These are phyloP conservation scores for Parotocinclus haroldoi DNA, from an alignment of 2,797 vertebrate species.

Conservation along the genomic window DNA sequence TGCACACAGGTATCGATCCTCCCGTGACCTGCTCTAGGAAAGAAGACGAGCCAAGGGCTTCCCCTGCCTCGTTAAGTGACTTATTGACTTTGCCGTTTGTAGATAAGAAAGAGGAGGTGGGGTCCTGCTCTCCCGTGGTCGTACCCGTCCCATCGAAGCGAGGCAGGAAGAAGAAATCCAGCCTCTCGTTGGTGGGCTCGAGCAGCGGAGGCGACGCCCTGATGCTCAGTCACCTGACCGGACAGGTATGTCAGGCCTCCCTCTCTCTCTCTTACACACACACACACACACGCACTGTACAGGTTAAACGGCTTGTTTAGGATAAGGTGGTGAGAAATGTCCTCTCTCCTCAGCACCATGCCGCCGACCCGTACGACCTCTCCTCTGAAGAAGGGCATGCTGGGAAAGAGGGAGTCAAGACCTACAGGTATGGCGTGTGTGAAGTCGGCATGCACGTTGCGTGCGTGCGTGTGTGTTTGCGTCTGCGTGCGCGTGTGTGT, in stretches of 20 bases:
- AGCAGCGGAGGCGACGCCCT: constrained; percentile 62
- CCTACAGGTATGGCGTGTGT: constrained; percentile 79
- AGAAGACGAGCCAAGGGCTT: no score
- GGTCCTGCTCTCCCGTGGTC: constrained; percentile 64
- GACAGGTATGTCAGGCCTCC: constrained; percentile 48
- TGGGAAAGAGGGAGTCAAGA: constrained; percentile 87
- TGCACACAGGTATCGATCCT: constrained; percentile 37
- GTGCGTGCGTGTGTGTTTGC: not conserved
- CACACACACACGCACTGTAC: not conserved
- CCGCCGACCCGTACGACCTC: constrained; percentile 83
- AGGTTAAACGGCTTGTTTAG: no score
- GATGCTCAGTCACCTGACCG: constrained; percentile 71
- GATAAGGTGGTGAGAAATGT: not conserved
- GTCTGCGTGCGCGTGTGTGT: not conserved
- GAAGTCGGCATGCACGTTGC: constrained; percentile 45
- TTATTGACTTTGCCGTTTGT: no score
- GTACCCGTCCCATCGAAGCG: constrained; percentile 76
- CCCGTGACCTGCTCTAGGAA: no score
- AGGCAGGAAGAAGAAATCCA: constrained; percentile 87
- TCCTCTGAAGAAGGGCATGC: constrained; percentile 84
- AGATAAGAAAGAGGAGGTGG: constrained; percentile 71
- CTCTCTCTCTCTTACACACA: not conserved
- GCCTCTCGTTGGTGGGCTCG: constrained; percentile 73
- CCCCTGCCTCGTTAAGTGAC: no score
- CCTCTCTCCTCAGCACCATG: constrained; percentile 63